phyloP scores from a whole-genome alignment of 2,888 invertebrate species.

The Thymelicus lineola region DNA sequence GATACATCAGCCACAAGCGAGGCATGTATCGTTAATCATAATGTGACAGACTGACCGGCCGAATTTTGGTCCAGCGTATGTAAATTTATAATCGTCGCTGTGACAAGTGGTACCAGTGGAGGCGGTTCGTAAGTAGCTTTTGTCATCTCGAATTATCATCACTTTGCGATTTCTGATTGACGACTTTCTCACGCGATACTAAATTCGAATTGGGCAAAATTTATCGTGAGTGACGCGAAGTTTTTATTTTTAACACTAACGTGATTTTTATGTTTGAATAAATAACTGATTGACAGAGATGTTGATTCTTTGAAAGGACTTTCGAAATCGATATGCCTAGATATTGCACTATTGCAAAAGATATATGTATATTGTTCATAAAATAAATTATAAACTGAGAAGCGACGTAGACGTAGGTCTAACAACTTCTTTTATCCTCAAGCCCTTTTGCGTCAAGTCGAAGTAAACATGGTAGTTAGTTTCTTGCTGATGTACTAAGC shows the following conservation, averaged over 20 bases:
- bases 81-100: slow-evolving; percentile 44
- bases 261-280: not conserved
- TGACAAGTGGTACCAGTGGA: slow-evolving; percentile 43
- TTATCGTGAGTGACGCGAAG: not conserved
- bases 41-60: slow-evolving; percentile 43
- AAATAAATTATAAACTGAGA: slow-evolving; percentile 5
- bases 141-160: slow-evolving; percentile 40
- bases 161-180: slow-evolving; percentile 7
- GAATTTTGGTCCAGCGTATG: slow-evolving; percentile 42
- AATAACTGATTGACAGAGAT: not conserved
- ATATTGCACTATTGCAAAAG: not conserved
- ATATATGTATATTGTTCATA: not conserved
- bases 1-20: slow-evolving; percentile 30
- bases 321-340: not conserved
- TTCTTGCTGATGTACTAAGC: slow-evolving; percentile 17
- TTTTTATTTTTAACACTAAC: not conserved
- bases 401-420: slow-evolving; percentile 5
- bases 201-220: slow-evolving; percentile 8
- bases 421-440: slow-evolving; percentile 23
- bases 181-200: slow-evolving; percentile 21
- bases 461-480: slow-evolving; percentile 19
- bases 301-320: slow-evolving; percentile 2
- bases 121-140: slow-evolving; percentile 33
- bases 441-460: slow-evolving; percentile 22
- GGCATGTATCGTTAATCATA: slow-evolving; percentile 44